phyloP scores from a whole-genome alignment of 1,140 invertebrate genomes.

The Drosophila bifasciata region DNA sequence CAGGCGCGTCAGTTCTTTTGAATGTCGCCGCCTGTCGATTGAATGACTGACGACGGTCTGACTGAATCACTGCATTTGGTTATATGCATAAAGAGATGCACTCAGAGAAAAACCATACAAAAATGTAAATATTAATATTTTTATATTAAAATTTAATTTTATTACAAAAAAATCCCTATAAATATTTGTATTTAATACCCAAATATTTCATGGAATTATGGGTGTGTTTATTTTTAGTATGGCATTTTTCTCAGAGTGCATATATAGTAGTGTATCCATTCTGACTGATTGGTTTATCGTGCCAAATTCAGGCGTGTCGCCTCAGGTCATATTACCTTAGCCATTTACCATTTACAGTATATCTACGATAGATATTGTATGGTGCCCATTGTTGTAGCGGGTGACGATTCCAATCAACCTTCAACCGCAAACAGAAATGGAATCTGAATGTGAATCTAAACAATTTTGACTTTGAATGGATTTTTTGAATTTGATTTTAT shows the following conservation, averaged over 20 bases:
- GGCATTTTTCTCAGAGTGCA: conserved; percentile 1
- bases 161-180: too few species aligned
- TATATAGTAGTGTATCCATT: conserved; percentile 35
- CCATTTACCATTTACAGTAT: neutral
- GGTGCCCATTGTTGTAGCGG: conserved; percentile 30
- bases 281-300: conserved; percentile 80
- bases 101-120: too few species aligned
- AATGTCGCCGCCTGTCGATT: conserved; percentile 46
- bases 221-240: too few species aligned
- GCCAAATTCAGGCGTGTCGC: conserved; percentile 77
- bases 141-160: too few species aligned
- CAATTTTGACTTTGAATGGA: conserved; percentile 71
- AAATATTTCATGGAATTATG: too few species aligned
- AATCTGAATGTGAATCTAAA: conserved; percentile 19
- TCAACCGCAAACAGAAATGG: conserved; percentile 25
- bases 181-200: too few species aligned
- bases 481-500: conserved; percentile 45
- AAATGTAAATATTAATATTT: too few species aligned
- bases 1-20: conserved; percentile 59
- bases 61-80: conserved; percentile 49
- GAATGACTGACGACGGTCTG: neutral
- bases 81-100: conserved; percentile 29
- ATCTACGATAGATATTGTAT: neutral
- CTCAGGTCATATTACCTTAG: conserved; percentile 64
- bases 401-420: conserved; percentile 28